These are phyloP conservation scores for Patiria pectinifera DNA, from an alignment of 53 echinoderm and acorn worm genomes.

Conservation along the genomic window DNA sequence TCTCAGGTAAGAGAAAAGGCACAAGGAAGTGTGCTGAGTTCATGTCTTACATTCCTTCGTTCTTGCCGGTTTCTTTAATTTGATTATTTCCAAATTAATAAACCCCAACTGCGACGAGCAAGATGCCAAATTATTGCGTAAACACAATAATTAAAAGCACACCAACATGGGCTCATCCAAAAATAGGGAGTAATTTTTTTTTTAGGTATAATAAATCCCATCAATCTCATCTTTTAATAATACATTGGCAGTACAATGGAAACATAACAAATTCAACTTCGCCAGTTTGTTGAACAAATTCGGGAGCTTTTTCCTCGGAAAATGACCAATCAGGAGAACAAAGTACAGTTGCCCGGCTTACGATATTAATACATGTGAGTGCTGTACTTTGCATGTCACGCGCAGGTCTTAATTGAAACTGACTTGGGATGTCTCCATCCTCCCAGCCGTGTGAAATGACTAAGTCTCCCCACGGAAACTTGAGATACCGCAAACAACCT, in stretches of 20 bases:
- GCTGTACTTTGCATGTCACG: neutral
- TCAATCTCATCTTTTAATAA: too few species aligned
- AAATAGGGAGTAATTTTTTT: too few species aligned
- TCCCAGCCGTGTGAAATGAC: slow-evolving; percentile 3
- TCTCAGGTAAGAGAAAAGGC: neutral
- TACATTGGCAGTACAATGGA: too few species aligned
- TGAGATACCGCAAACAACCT: neutral
- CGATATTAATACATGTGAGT: neutral
- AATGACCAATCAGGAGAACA: neutral
- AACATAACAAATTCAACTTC: too few species aligned
- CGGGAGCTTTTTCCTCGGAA: too few species aligned
- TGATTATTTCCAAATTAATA: neutral
- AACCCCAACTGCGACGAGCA: neutral
- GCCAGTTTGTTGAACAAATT: too few species aligned
- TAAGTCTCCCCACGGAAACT: slow-evolving; percentile 2
- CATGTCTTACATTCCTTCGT: neutral
- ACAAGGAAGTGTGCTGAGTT: neutral
- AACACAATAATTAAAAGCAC: too few species aligned
- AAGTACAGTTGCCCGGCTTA: neutral
- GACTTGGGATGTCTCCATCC: neutral
- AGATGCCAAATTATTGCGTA: neutral
- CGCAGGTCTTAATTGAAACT: neutral
- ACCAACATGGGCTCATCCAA: too few species aligned
- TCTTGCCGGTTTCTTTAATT: neutral
- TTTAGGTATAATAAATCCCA: too few species aligned